Base-by-base conservation (phyloP, 2,888 invertebrate species). In the Tipula confusa region DNA sequence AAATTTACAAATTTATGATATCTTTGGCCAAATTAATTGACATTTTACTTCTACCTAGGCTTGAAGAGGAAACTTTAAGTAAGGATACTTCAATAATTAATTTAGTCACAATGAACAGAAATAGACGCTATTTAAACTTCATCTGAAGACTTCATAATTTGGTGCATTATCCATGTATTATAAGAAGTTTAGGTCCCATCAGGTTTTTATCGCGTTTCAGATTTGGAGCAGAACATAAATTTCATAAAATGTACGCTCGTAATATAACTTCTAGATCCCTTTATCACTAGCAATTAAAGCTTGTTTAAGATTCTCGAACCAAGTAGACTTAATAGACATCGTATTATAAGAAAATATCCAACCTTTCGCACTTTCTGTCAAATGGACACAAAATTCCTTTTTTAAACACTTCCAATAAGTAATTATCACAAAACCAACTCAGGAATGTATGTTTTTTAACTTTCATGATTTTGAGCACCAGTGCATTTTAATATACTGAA, bases 251-350 rank as follows among this genome's bases (percentile, higher is more conserved):
- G 24, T 84, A 84, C 64, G 84, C 84, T 48, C 48, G 82, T 38
- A 84, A 64, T 33, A 85, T 85, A 82, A 85, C 85, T 24, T 85
- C 85, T 15, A 83, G 84, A 83, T 6, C 82, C 64, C 84, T 15
- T 82, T 85, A 83, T 82, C 84, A 9, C 64, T 85, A 38, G 31
- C 84, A 29, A 85, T 84, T 11, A 85, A 85, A 84, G 38, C 85
- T 82, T 82, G 84, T 11, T 81, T 85, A 7, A 15, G 64, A 64
- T 64, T 64, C 9, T 64, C 64, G 18, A 15, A 11, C 11, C 11
- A 36, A 36, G 11, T 36, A 36, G 9, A 36, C 4, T 36, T 64
- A 24, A 15, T 15, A 64, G 24, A 64, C 2, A 64, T 15, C 15
- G 18, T 9, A 3, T 15, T 64, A 24, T 15, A 24, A 4, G 64